Evolutionary conservation across 1,140 invertebrate genomes (phyloP), one percentile per base, ranked within the genome.

Genomic region (Rhyzopertha dominica): DNA sequence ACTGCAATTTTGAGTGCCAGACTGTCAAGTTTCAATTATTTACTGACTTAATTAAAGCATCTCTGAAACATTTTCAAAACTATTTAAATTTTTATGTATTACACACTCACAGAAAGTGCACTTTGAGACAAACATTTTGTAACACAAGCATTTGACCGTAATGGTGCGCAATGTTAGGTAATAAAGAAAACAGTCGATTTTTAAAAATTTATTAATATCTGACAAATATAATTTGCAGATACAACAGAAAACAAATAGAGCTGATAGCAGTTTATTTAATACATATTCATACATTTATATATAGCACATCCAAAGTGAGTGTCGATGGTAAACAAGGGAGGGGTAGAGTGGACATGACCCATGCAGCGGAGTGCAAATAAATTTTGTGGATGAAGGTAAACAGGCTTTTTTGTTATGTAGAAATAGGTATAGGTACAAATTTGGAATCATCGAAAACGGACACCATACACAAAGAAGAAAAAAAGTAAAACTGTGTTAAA

Each of bases 221-320:
- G 63, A 65, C 59, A 62, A 59, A 59, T 62, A 60, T 59, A 63
- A 46, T 63, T 61, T 55, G 54, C 61, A 62, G 63, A 63, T 63
- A 65, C 59, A 65, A 66, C 64, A 66, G 59, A 66, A 66, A 67
- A 66, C 62, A 64, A 65, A 51, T 63, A 67, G 65, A 66, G 62
- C 62, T 64, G 65, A 64, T 65, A 66, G 64, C 65, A 64, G 59
- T 65, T 66, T 66, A 67, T 63, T 64, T 62, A 66, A 65, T 67
- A 67, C 63, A 67, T 67, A 65, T 67, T 67, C 62, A 67, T 67
- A 67, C 65, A 67, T 66, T 67, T 66, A 66, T 66, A 67, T 67
- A 67, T 67, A 67, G 65, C 65, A 67, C 63, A 67, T 67, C 63
- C 65, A 67, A 66, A 67, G 63, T 67, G 63, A 63, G 58, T 59